Evolutionary conservation across 2,113 vertebrate genomes (phyloP).

Genomic region (Ophthalmolycus amberensis): DNA sequence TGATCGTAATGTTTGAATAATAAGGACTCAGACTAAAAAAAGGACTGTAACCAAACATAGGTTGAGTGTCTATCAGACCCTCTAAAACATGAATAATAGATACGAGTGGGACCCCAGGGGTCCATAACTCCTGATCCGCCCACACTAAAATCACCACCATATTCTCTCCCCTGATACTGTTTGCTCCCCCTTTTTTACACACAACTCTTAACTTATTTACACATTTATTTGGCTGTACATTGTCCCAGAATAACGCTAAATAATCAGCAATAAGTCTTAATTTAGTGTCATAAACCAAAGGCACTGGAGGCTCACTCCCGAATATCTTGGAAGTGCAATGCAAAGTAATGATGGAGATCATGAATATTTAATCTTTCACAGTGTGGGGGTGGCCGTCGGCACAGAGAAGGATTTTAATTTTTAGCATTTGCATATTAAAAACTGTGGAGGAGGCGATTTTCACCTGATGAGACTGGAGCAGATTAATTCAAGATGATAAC

Average conservation of each 20-base stretch:
- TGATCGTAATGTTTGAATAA: conserved; percentile 11
- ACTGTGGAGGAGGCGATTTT: conserved; percentile 53
- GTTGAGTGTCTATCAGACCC: conserved; percentile 57
- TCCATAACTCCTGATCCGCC: conserved; percentile 52
- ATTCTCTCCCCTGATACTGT: conserved; percentile 60
- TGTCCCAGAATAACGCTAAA: conserved; percentile 15
- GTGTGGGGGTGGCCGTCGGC: conserved; percentile 42
- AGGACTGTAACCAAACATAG: conserved; percentile 55
- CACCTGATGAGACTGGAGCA: conserved; percentile 50
- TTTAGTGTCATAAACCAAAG: conserved; percentile 8
- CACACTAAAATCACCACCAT: conserved; percentile 70
- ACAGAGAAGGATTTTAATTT: conserved; percentile 37
- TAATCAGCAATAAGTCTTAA: neutral
- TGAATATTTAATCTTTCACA: conserved; percentile 59
- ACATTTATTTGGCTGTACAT: neutral
- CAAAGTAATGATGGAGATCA: conserved; percentile 56
- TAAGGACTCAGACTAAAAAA: conserved; percentile 10
- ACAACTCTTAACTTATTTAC: conserved; percentile 9
- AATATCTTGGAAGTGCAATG: conserved; percentile 23
- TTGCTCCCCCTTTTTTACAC: neutral
- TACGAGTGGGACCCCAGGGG: conserved; percentile 71
- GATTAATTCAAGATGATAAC: neutral
- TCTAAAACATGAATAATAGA: conserved; percentile 76
- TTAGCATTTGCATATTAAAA: conserved; percentile 66
- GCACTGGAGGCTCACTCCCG: neutral